phyloP scores from a whole-genome alignment of 2,113 vertebrate species.

The Clarias batrachus region DNA sequence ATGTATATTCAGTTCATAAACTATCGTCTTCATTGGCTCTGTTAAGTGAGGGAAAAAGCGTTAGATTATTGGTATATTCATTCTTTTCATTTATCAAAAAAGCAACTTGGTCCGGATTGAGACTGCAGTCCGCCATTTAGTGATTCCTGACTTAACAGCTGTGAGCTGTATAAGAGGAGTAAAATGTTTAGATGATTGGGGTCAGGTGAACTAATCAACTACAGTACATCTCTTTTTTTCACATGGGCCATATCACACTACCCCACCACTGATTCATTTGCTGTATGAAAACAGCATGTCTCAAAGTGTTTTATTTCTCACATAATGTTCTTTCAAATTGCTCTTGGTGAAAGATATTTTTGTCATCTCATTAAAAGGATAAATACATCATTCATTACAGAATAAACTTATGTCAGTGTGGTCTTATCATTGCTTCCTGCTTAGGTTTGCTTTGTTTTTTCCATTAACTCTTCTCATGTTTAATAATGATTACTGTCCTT shows the following conservation, averaged over 20 bases:
- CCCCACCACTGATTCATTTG: neutral
- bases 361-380: neutral
- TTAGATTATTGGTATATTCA: too few species aligned
- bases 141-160: neutral
- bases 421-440: neutral
- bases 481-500: slow-evolving; percentile 22
- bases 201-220: neutral
- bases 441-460: slow-evolving; percentile 3
- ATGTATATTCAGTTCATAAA: too few species aligned
- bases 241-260: neutral
- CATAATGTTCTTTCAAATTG: neutral
- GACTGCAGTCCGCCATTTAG: too few species aligned
- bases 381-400: neutral
- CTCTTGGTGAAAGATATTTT: neutral
- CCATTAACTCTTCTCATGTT: neutral
- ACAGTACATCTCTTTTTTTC: neutral
- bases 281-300: neutral
- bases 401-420: neutral
- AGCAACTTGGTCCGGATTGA: too few species aligned
- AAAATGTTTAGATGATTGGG: neutral
- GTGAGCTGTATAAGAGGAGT: neutral
- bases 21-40: too few species aligned
- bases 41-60: too few species aligned
- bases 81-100: too few species aligned
- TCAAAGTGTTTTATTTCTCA: neutral